Conservation (phyloP, 2,797 vertebrate species). For the Phataginus tricuspis region DNA sequence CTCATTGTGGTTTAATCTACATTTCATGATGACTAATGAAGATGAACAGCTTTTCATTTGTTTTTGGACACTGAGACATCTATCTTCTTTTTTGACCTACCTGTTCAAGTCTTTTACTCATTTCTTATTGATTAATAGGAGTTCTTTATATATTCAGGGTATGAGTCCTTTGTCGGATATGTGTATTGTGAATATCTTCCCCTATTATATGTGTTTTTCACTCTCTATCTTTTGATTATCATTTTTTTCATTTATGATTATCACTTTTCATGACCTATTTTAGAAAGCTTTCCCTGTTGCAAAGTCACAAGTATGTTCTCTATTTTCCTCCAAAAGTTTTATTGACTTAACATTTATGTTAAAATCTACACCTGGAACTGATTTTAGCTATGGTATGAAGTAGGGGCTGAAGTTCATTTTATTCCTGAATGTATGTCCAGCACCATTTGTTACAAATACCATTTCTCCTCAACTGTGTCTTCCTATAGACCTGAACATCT, state of each 20-base stretch:
- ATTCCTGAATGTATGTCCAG: neutral
- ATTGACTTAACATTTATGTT: neutral
- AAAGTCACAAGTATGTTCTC: neutral
- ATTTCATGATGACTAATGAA: neutral
- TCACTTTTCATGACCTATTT: neutral
- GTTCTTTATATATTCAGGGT: neutral
- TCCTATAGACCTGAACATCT: neutral
- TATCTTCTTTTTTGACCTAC: neutral
- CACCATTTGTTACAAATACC: neutral
- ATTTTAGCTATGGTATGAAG: neutral
- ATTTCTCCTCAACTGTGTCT: neutral
- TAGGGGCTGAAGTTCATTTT: neutral
- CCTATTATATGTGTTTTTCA: neutral
- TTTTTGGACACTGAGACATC: neutral
- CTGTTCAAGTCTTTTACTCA: neutral
- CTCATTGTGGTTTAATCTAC: neutral
- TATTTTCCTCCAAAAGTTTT: slow-evolving; percentile 23
- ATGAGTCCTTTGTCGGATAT: neutral
- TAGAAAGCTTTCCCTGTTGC: neutral
- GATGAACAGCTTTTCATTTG: neutral
- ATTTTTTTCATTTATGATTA: neutral
- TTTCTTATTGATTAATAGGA: neutral
- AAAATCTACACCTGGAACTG: neutral
- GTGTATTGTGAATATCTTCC: neutral
- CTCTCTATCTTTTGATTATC: neutral